Conservation (phyloP, 2,797 vertebrate species). For the Sebastolobus alascanus region DNA sequence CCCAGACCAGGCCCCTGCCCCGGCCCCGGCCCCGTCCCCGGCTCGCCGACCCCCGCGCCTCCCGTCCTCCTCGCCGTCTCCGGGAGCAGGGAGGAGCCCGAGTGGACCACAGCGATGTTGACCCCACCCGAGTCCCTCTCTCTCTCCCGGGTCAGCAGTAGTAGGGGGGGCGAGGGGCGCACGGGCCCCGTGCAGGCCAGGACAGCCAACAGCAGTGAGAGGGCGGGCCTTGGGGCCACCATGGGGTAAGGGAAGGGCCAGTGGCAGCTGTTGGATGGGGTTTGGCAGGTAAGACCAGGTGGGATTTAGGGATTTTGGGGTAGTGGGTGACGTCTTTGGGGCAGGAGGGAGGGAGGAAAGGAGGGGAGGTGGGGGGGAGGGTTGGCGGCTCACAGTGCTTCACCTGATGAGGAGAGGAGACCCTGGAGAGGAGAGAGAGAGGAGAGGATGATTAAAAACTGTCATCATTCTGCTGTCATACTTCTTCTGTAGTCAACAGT, state of each 20-base stretch:
- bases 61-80: conserved; percentile 80
- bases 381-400: conserved; percentile 58
- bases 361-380: conserved; percentile 17
- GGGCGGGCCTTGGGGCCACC: conserved; percentile 86
- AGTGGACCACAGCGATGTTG: conserved; percentile 94
- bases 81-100: conserved; percentile 88
- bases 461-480: not conserved
- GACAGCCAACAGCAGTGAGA: conserved; percentile 88
- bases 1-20: conserved; percentile 59
- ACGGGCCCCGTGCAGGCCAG: conserved; percentile 88
- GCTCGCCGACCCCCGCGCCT: conserved; percentile 76
- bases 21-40: conserved; percentile 65
- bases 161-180: conserved; percentile 92
- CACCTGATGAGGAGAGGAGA: conserved; percentile 73
- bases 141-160: conserved; percentile 89
- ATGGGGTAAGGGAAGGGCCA: conserved; percentile 81
- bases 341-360: conserved; percentile 10
- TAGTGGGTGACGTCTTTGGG: conserved; percentile 33
- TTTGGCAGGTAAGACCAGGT: conserved; percentile 60
- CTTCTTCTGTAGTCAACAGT: conserved; percentile 8
- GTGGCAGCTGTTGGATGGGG: conserved; percentile 67
- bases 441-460: conserved; percentile 19
- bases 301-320: conserved; percentile 39
- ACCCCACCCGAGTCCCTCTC: conserved; percentile 90
- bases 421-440: conserved; percentile 65